Conservation (phyloP, 2,113 vertebrate genomes). For the Chitala chitala region DNA sequence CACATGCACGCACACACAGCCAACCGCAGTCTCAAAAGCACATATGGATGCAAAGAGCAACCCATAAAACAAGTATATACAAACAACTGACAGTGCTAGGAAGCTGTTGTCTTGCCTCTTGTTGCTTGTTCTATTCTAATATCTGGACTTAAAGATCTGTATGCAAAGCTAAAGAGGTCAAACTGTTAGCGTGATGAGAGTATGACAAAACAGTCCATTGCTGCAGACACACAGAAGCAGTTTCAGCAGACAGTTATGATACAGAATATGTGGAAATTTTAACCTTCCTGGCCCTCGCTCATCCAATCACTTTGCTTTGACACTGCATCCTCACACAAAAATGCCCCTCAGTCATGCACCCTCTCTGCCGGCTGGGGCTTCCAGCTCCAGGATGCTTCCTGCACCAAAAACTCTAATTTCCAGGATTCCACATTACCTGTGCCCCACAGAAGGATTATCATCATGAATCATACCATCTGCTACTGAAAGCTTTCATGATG, state of each 20-base stretch:
- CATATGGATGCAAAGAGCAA: background rate
- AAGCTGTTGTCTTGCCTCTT: background rate
- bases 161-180: background rate
- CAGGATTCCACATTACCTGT: too few species aligned
- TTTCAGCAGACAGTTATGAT: background rate
- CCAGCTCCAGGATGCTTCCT: background rate
- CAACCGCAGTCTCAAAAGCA: too few species aligned
- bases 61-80: background rate
- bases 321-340: background rate
- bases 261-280: slow-evolving; percentile 7
- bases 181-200: slow-evolving; percentile 11
- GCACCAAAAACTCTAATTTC: background rate
- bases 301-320: background rate
- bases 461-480: background rate
- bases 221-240: background rate
- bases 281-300: slow-evolving; percentile 8
- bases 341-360: background rate
- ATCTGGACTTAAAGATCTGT: background rate
- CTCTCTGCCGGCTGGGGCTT: background rate
- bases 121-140: background rate
- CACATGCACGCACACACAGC: too few species aligned
- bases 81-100: background rate
- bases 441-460: too few species aligned
- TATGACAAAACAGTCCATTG: background rate
- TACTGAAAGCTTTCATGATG: background rate